Conservation (phyloP, 2,113 vertebrate species). For the Muntiacus reevesi region DNA sequence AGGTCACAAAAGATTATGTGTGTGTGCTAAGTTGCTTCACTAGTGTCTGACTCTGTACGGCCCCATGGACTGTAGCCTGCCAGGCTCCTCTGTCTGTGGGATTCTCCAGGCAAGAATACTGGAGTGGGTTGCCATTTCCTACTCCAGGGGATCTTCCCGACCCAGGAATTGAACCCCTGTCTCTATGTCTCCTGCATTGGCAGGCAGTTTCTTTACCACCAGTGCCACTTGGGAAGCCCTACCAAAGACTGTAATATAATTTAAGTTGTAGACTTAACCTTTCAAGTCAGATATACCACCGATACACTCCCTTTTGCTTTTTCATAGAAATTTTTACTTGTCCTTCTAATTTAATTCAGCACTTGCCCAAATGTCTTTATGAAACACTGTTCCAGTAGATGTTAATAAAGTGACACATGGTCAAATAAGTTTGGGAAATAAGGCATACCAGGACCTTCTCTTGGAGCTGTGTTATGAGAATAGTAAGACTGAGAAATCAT, state of each 20-base stretch:
- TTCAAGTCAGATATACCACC: background rate
- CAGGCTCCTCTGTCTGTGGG: background rate
- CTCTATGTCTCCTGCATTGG: background rate
- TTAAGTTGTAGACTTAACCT: background rate
- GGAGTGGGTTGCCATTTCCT: background rate
- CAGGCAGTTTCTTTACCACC: background rate
- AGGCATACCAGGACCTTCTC: background rate
- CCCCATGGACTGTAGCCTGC: background rate
- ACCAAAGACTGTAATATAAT: background rate
- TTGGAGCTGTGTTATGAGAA: background rate
- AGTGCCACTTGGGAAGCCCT: background rate
- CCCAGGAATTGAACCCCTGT: background rate
- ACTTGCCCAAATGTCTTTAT: background rate
- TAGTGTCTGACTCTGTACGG: background rate
- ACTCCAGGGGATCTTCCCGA: background rate
- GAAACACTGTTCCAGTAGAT: background rate
- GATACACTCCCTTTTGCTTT: background rate
- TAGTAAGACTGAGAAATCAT: background rate
- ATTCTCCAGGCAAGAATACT: background rate
- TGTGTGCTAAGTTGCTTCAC: background rate
- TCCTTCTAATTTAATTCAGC: background rate
- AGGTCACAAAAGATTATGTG: background rate
- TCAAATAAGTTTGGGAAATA: background rate
- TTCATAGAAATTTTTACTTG: background rate
- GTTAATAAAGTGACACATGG: background rate